Percentiles rank a stretch among this genome's conserved stretches.
Evolutionary conservation across 2,888 invertebrate species (phyloP).

Genomic region (Xestoiulus laeticollis): DNA sequence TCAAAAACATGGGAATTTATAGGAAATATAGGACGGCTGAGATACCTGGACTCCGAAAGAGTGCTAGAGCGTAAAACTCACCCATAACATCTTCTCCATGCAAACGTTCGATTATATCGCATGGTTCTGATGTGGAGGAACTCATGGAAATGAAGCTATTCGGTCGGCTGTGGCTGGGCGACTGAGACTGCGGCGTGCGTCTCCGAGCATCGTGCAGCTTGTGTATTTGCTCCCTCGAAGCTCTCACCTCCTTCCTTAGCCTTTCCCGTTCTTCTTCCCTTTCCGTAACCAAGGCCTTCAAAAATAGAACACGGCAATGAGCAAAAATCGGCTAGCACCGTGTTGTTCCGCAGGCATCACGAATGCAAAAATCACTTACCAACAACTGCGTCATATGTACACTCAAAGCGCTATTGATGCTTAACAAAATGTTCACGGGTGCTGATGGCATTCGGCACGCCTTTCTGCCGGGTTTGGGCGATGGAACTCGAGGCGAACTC

Average conservation of each 20-base stretch:
- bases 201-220: constrained; percentile 57
- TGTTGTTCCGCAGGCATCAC: too few relatives aligned
- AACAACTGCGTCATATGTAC: constrained; percentile 75
- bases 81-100: constrained; percentile 52
- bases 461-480: constrained; percentile 63
- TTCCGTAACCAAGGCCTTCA: constrained; percentile 75
- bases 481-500: constrained; percentile 57
- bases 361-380: constrained; percentile 67
- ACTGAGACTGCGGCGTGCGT: constrained; percentile 56
- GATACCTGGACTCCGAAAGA: too few relatives aligned
- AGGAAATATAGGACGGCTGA: too few relatives aligned
- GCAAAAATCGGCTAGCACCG: background rate
- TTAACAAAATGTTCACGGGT: constrained; percentile 71
- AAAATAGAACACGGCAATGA: background rate
- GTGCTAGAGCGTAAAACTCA: background rate
- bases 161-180: constrained; percentile 60
- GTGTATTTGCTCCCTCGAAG: constrained; percentile 72
- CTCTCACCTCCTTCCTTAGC: constrained; percentile 76
- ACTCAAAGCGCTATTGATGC: constrained; percentile 73
- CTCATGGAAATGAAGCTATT: constrained; percentile 61
- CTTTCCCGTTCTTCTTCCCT: constrained; percentile 79
- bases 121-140: constrained; percentile 57
- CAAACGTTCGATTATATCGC: constrained; percentile 51
- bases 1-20: too few relatives aligned
- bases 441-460: constrained; percentile 68